These are phyloP conservation scores for Oscheius sp. DNA, from an alignment of 2,888 invertebrate species.

Conservation along the genomic window DNA sequence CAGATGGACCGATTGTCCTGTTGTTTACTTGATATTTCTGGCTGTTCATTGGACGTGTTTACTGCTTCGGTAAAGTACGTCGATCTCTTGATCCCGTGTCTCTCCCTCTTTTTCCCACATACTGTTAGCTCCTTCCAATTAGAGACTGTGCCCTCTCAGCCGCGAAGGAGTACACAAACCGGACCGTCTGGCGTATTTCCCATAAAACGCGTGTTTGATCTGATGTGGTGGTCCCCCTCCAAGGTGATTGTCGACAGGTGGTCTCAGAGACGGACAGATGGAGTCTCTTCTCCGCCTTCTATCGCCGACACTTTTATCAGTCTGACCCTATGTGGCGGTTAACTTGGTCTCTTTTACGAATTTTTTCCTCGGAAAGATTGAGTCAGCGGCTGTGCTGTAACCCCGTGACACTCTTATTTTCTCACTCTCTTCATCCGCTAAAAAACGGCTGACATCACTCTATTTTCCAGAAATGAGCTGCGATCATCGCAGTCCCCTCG, in stretches of 20 bases:
- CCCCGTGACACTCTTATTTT: not conserved
- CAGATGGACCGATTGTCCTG: too few species aligned
- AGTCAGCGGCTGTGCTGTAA: not conserved
- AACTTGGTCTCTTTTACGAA: too few species aligned
- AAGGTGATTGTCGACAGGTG: not conserved
- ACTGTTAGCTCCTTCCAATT: not conserved
- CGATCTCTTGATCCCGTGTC: too few species aligned
- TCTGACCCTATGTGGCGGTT: not conserved
- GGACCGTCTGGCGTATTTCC: too few species aligned
- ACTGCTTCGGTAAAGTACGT: too few species aligned
- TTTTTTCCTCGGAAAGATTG: not conserved
- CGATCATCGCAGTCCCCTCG: not conserved
- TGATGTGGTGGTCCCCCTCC: too few species aligned
- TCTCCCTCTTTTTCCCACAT: too few species aligned
- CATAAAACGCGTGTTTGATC: too few species aligned
- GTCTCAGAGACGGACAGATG: not conserved
- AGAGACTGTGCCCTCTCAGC: not conserved
- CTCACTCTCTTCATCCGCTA: not conserved
- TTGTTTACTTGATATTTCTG: too few species aligned
- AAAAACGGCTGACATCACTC: not conserved
- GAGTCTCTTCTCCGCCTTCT: not conserved
- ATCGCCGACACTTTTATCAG: not conserved
- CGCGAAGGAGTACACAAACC: too few species aligned
- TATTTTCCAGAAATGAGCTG: conserved; percentile 9
- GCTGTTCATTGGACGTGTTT: too few species aligned